Evolutionary conservation across 2,797 vertebrate species (phyloP), one percentile per base, ranked within the genome.

Genomic region (Dipus sagitta): DNA sequence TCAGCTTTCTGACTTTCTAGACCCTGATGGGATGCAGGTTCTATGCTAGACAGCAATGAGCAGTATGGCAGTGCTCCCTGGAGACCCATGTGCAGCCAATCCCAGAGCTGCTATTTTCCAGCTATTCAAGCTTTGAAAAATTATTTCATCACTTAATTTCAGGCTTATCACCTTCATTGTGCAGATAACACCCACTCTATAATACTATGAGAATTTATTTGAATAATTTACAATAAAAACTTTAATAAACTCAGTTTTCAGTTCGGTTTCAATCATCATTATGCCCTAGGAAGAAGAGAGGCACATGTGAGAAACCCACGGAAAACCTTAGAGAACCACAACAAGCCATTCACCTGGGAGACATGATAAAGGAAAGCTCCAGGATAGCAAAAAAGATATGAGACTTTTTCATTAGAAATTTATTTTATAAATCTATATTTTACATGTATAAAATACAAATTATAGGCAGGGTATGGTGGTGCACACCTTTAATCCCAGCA

Each of bases 91-190:
- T 34, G 54, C 38, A n/a, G 18, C 23, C 38, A 72, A n/a, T 74
- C 71, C 67, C 68, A 75, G 14, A 23, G 28, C 15, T 79, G 34
- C 26, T 68, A 52, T 42, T 82, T 58, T 84, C 78, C 80, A 79
- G 34, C 11, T 72, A n/a, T 38, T 28, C 0, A 28, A 87, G 30
- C 42, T 91, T 84, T 79, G 62, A 79, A 87, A 80, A 89, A 20
- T 11, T 18, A 54, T 42, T 32, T 84, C 52, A 75, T 54, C 42
- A 70, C 92, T 79, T 64, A 80, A 91, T 80, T 85, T 88, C 70
- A 80, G 38, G 15, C 42, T 78, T 77, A 34, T 54, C 11, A 54
- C 64, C 68, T 88, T 47, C 42, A 62, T n/a, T 38, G 17, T 80
- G 52, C 30, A 20, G 2, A 62, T 47, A 77, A 67, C 4, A 60